phyloP scores from a whole-genome alignment of 2,888 invertebrate genomes.

The Alviniconcha strummeri region DNA sequence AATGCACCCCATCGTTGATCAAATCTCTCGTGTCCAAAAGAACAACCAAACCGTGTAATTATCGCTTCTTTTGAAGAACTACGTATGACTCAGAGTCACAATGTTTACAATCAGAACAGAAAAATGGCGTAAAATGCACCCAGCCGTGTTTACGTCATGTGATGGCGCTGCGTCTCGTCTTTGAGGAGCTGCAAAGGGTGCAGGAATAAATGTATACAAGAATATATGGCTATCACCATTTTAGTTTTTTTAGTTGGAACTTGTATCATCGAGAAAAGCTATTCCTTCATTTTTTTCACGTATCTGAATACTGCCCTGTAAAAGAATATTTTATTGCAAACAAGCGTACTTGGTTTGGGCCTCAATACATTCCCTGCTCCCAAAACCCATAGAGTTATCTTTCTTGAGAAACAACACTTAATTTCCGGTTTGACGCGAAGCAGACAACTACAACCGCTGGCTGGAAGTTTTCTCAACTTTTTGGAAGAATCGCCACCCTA shows the following conservation, averaged over 20 bases:
- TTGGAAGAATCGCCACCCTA: neutral
- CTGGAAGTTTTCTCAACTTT: neutral
- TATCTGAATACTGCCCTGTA: neutral
- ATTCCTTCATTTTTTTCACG: neutral
- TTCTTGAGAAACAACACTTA: neutral
- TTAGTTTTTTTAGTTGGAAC: neutral
- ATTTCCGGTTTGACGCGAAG: slow-evolving; percentile 17
- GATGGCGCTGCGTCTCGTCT: slow-evolving; percentile 16
- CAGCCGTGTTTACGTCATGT: slow-evolving; percentile 15
- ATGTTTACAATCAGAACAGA: slow-evolving; percentile 11
- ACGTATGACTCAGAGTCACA: neutral
- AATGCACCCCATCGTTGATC: slow-evolving; percentile 54
- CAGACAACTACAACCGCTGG: slow-evolving; percentile 6
- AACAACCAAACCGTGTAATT: neutral
- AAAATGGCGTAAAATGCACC: slow-evolving; percentile 9
- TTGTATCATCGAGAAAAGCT: no score
- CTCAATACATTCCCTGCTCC: neutral
- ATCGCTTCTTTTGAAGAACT: neutral
- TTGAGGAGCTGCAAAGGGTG: neutral
- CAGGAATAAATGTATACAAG: neutral
- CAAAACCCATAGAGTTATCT: neutral
- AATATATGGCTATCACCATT: neutral
- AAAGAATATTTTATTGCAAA: neutral
- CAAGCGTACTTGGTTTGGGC: neutral
- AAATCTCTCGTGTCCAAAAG: neutral